These are phyloP conservation scores for Excalfactoria chinensis DNA, from an alignment of 2,113 vertebrate genomes.

Conservation along the genomic window DNA sequence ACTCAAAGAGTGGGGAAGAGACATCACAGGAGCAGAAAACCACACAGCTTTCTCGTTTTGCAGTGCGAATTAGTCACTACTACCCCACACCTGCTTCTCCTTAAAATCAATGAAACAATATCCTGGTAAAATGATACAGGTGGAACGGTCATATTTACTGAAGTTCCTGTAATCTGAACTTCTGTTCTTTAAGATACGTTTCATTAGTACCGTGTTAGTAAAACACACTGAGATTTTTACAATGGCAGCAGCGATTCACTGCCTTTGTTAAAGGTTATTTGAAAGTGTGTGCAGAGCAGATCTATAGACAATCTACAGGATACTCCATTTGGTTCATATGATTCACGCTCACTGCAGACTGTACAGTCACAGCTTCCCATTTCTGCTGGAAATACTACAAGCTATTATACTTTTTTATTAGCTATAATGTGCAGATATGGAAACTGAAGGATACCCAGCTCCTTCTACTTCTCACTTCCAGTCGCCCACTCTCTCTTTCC, in stretches of 20 bases:
- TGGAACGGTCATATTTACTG: constrained; percentile 45
- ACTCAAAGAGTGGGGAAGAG: background rate
- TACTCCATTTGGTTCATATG: constrained; percentile 31
- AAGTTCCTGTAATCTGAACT: constrained; percentile 51
- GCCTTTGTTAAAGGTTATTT: constrained; percentile 74
- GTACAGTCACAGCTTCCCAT: constrained; percentile 34
- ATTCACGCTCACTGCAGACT: constrained; percentile 26
- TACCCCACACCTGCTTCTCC: constrained; percentile 18
- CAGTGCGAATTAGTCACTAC: background rate
- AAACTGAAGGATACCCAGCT: constrained; percentile 51
- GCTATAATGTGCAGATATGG: constrained; percentile 42
- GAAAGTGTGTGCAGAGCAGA: constrained; percentile 52
- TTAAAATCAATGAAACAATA: constrained; percentile 64
- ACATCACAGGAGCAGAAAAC: constrained; percentile 47
- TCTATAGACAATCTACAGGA: constrained; percentile 64
- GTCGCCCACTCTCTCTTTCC: background rate
- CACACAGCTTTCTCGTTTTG: constrained; percentile 13
- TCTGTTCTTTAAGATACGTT: constrained; percentile 37
- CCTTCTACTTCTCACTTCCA: constrained; percentile 40
- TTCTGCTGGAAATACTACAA: constrained; percentile 45
- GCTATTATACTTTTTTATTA: constrained; percentile 37
- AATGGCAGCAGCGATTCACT: constrained; percentile 28
- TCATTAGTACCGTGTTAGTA: constrained; percentile 63
- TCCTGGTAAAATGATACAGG: constrained; percentile 34
- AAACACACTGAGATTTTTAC: constrained; percentile 54